Evolutionary conservation across 2,113 vertebrate genomes (phyloP).

Genomic region (Cyrtonyx montezumae): DNA sequence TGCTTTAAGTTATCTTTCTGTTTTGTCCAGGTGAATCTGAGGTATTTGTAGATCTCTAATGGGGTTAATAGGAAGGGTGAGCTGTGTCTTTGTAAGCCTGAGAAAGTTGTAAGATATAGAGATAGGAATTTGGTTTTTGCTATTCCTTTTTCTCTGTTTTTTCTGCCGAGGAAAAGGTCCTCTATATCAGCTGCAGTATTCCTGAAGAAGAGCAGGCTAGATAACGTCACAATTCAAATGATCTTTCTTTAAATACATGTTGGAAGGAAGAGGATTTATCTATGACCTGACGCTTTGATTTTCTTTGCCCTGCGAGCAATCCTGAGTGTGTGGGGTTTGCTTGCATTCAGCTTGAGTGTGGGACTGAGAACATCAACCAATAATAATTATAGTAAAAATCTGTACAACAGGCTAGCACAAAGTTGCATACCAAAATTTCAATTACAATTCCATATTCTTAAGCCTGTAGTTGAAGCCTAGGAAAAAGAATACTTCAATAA

Average conservation of each 20-base stretch:
- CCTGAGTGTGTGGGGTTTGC: neutral
- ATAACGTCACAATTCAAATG: fast-evolving
- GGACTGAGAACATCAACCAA: neutral
- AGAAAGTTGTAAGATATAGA: neutral
- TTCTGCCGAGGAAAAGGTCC: neutral
- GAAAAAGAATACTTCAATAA: neutral
- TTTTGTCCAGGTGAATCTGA: neutral
- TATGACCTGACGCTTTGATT: neutral
- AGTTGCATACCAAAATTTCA: fast-evolving
- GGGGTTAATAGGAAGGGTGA: neutral
- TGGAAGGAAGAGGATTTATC: neutral
- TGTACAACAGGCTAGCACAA: fast-evolving
- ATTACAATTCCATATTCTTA: neutral
- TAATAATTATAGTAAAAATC: fast-evolving
- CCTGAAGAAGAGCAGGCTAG: neutral
- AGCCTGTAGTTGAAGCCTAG: neutral
- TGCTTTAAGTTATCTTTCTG: neutral
- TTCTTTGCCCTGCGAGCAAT: neutral
- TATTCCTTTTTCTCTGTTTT: neutral
- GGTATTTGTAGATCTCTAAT: neutral
- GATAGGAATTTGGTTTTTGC: neutral
- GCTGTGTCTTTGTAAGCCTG: neutral
- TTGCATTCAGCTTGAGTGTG: neutral
- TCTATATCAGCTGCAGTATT: neutral
- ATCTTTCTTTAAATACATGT: neutral